Base-by-base conservation (phyloP, 2,888 invertebrate genomes). In the Eugnorisma glareosa region DNA sequence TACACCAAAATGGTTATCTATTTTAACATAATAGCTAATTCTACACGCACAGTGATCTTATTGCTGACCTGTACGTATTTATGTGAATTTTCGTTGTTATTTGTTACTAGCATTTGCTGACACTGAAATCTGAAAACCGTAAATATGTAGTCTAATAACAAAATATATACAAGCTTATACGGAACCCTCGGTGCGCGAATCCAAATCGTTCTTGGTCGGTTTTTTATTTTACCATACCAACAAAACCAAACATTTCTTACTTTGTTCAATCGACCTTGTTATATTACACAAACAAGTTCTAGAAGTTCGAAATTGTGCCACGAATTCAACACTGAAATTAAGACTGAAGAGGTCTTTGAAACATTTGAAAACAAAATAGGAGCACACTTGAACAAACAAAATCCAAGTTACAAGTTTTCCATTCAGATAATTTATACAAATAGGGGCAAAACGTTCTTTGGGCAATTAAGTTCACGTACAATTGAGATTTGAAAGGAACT, bases 361-460 rank as follows among this genome's bases (percentile, higher is more conserved):
- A 54, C 8, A 63, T 28, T 68, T 48, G 11, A 15, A 61, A 68
- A 57, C 40, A 54, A 70, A 81, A 67, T 28, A 11, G 15, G 3
- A 69, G 48, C 43, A 43, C n/a, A 67, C n/a, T 72, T 57, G 24
- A 40, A 70, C 40, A 73, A 66, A 80, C 81, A 73, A 67, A 48
- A 59, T 68, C 7, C 43, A 68, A 66, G 76, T 54, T 35, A 35
- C 61, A 57, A 57, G 48, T 48, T 82, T 77, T n/a, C 15, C 28
- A 15, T 59, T 54, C 40, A 51, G 54, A 37, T 85, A 67, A 77
- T 82, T 66, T 73, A 73, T 15, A 70, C 54, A 77, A 82, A 73
- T 71, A 67, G 10, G 77, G 61, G 51, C 31, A 77, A 51, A 35
- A 21, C 43, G 67, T 67, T 54, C 35, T 85, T 82, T 35, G 40